Percentiles rank a stretch among this genome's conserved stretches.
Evolutionary conservation across 2,888 invertebrate species (phyloP).

Genomic region (Platycheirus rosarum): DNA sequence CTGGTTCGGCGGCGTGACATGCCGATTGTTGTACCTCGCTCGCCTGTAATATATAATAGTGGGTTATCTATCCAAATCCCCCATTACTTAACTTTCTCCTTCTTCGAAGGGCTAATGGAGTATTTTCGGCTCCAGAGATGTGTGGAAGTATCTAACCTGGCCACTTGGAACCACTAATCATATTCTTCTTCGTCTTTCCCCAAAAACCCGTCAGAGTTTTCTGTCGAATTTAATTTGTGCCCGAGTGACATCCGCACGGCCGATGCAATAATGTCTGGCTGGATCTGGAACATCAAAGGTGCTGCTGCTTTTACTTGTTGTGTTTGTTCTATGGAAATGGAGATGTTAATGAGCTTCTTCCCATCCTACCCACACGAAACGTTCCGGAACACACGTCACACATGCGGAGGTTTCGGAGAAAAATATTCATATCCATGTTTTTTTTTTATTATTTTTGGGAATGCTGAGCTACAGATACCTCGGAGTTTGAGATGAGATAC

Average conservation of each 20-base stretch:
- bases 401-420: constrained; percentile 57
- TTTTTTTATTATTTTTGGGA: constrained; percentile 40
- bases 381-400: constrained; percentile 11
- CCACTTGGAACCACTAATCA: constrained; percentile 64
- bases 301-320: constrained; percentile 51
- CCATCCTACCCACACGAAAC: constrained; percentile 62
- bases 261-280: constrained; percentile 47
- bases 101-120: constrained; percentile 8
- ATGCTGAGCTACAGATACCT: constrained; percentile 8
- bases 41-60: constrained; percentile 2
- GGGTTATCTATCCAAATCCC: constrained; percentile 23
- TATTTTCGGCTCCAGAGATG: constrained; percentile 6
- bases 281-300: constrained; percentile 69
- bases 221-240: constrained; percentile 68
- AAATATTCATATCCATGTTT: constrained; percentile 46
- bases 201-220: constrained; percentile 47
- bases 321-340: constrained; percentile 70
- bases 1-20: constrained; percentile 10
- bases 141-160: constrained; percentile 52
- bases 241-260: constrained; percentile 65
- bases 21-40: constrained; percentile 45
- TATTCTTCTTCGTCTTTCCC: constrained; percentile 25
- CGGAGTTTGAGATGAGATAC: neutral
- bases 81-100: constrained; percentile 30
- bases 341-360: constrained; percentile 74